Conservation (phyloP, 2,888 invertebrate species). For the Lasioglossum pauxillum region DNA sequence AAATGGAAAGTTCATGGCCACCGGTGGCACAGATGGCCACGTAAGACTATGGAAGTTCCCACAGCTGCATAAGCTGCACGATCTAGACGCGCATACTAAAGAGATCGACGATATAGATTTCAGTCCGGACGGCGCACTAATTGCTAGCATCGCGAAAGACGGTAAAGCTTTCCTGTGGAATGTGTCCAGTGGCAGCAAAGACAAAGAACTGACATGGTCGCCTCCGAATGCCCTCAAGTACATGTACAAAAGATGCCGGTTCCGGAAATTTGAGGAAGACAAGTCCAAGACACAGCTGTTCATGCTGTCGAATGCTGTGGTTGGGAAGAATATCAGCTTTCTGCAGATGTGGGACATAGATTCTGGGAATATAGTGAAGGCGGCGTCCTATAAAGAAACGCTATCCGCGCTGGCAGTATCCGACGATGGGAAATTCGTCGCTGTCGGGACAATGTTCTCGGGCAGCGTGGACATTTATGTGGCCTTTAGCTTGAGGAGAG, state of each 20-base stretch:
- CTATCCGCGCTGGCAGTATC: conserved; percentile 94
- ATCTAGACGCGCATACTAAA: conserved; percentile 92
- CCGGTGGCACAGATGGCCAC: conserved; percentile 96
- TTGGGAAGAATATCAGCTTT: conserved; percentile 90
- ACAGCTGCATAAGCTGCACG: conserved; percentile 89
- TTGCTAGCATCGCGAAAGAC: conserved; percentile 95
- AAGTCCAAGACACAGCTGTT: conserved; percentile 89
- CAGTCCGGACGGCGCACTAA: conserved; percentile 90
- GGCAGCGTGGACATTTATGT: conserved; percentile 96
- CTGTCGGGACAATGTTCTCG: conserved; percentile 96
- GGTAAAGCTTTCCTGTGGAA: conserved; percentile 94
- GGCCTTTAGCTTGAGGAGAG: conserved; percentile 95
- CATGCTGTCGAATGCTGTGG: conserved; percentile 92
- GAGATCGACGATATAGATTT: conserved; percentile 98
- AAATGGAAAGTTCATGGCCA: conserved; percentile 92
- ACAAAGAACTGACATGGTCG: conserved; percentile 90
- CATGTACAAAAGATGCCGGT: conserved; percentile 93
- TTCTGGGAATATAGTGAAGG: conserved; percentile 87
- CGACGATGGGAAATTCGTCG: conserved; percentile 96
- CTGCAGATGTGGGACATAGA: conserved; percentile 92
- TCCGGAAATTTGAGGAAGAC: conserved; percentile 86
- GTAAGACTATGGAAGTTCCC: conserved; percentile 96
- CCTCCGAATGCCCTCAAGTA: conserved; percentile 92
- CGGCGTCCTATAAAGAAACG: conserved; percentile 89
- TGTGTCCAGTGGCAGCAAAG: conserved; percentile 88